A percentile compares a stretch with the other conserved stretches of the same genome.
phyloP scores from a whole-genome alignment of 2,888 invertebrate species.

The Folsomia candida region DNA sequence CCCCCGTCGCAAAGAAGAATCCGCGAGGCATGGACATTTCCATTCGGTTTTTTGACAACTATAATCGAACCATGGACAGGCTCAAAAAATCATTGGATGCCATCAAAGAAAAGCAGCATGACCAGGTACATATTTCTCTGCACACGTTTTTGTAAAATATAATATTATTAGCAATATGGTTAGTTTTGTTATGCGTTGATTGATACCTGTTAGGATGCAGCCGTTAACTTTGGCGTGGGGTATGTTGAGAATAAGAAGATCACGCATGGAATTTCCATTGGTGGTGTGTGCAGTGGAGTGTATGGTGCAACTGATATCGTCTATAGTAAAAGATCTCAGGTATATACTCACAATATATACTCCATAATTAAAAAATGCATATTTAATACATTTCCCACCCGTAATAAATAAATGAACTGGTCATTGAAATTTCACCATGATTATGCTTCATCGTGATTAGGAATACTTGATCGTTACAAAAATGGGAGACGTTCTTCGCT shows the following conservation, averaged over 20 bases:
- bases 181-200: too few relatives aligned
- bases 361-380: too few relatives aligned
- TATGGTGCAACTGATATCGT: constrained; percentile 46
- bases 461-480: constrained; percentile 47
- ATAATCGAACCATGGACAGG: constrained; percentile 39
- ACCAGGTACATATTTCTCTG: too few relatives aligned
- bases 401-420: too few relatives aligned
- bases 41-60: constrained; percentile 38
- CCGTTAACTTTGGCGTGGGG: constrained; percentile 44
- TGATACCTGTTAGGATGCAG: too few relatives aligned
- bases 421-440: background rate
- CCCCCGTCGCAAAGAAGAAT: constrained; percentile 5
- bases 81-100: constrained; percentile 42
- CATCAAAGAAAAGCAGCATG: constrained; percentile 24
- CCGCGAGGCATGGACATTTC: constrained; percentile 33
- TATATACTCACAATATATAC: background rate
- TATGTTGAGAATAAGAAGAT: constrained; percentile 44
- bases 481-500: constrained; percentile 41
- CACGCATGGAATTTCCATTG: constrained; percentile 47
- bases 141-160: too few relatives aligned
- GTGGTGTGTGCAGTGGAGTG: constrained; percentile 38
- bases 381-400: too few relatives aligned
- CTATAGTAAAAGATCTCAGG: constrained; percentile 41
- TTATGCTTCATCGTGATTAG: constrained; percentile 16
- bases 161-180: too few relatives aligned